phyloP scores from a whole-genome alignment of 2,113 vertebrate species.

The Gymnobelideus leadbeateri region DNA sequence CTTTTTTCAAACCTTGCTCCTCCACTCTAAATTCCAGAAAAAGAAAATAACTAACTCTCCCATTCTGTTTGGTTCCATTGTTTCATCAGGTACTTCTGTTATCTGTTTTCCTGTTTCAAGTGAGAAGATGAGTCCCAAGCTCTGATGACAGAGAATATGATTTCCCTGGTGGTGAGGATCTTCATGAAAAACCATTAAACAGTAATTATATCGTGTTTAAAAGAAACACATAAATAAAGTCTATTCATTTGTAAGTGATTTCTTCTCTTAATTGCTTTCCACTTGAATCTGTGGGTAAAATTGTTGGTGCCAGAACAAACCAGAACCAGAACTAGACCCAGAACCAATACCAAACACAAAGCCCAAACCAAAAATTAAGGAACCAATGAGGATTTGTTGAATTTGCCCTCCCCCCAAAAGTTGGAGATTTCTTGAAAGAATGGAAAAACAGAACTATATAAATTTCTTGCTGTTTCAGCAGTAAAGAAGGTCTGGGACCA shows the following conservation, averaged over 20 bases:
- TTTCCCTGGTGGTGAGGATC: background rate
- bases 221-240: background rate
- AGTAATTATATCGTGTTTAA: background rate
- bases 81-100: background rate
- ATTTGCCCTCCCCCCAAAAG: background rate
- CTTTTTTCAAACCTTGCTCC: background rate
- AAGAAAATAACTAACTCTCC: background rate
- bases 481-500: no score
- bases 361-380: background rate
- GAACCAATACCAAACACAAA: background rate
- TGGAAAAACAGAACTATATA: background rate
- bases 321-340: background rate
- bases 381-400: background rate
- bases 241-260: background rate
- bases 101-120: background rate
- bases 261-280: background rate
- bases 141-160: background rate
- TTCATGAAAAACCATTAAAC: background rate
- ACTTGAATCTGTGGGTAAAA: background rate
- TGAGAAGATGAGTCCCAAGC: background rate
- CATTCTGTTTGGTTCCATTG: background rate
- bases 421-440: background rate
- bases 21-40: background rate
- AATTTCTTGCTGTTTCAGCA: background rate
- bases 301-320: background rate